Conservation (phyloP, 64 coral and sea anemone species). For the Stylophora pistillata region DNA sequence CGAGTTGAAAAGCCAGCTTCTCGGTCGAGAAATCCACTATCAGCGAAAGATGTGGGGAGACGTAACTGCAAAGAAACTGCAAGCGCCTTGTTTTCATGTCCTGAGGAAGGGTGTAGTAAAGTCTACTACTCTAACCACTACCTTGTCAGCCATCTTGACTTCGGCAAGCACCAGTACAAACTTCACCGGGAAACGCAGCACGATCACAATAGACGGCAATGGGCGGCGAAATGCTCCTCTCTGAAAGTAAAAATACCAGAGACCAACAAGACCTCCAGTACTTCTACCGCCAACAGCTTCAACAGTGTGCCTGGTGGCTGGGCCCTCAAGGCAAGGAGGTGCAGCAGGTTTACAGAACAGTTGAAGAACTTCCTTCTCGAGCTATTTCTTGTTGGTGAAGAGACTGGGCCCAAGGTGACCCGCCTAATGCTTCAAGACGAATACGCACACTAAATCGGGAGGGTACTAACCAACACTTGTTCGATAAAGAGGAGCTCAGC, state of each 20-base stretch:
- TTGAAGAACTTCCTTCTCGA: conserved; percentile 17
- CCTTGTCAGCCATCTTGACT: conserved; percentile 33
- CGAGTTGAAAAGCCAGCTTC: not conserved
- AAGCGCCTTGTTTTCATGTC: too few species aligned
- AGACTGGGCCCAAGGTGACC: not conserved
- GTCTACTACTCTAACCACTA: too few species aligned
- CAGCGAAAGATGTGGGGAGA: conserved; percentile 1
- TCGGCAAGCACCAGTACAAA: conserved; percentile 41
- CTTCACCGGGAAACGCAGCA: conserved; percentile 53
- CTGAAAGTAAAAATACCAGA: conserved; percentile 38
- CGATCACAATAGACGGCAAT: conserved; percentile 42
- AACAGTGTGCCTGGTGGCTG: not conserved
- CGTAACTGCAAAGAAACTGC: conserved; percentile 8
- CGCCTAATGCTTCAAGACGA: conserved; percentile 12
- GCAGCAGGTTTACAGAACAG: conserved; percentile 1
- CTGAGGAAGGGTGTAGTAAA: too few species aligned
- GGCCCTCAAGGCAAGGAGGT: conserved; percentile 15
- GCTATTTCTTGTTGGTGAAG: conserved; percentile 18
- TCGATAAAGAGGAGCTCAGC: conserved; percentile 3
- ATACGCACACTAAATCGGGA: not conserved
- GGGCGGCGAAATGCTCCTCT: conserved; percentile 56
- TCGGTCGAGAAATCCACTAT: not conserved
- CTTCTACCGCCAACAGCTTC: conserved; percentile 15
- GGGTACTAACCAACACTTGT: conserved; percentile 13
- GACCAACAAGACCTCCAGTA: conserved; percentile 15